Base-by-base conservation (phyloP, 64 coral and sea anemone genomes). In the Catalaphyllia jardinei region DNA sequence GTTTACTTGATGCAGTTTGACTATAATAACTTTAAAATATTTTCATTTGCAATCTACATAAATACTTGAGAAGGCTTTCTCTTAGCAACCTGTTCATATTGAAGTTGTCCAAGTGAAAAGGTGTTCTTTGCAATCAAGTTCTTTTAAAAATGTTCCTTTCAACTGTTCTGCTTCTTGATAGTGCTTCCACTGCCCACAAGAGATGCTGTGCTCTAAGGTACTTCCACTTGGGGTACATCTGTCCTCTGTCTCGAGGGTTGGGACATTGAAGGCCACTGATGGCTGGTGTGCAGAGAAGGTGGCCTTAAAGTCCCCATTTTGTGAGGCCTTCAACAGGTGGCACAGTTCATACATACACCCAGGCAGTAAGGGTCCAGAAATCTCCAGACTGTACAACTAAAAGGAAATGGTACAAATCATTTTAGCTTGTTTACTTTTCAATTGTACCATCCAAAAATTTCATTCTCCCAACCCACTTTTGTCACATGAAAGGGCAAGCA, bases 381-480 rank as follows among this genome's bases (percentile, higher is more conserved):
- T 87, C 11, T 98, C 96, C 31, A 98, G 73, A 87, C 93, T 95
- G 52, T 92, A 87, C 31, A 92, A 74, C 96, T 98, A 79, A 81
- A 92, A 92, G 22, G 54, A 77, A 10, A 78, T 14, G 49, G 18
- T 39, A 57, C 51, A 16, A 24, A 54, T 80, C 0, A 67, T 20
- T 31, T 88, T 55, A 18, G 27, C 0, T 5, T 5, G 4, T 46
- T 46, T 46, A 46, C 42, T 4, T 4, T 46, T 5, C 5, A 46
- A 46, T 6, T 46, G 42, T 46, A 6, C 42, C 42, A 46, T 46
- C 6, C 5, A 5, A 0, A 46, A 46, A 5, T 46, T 46, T 46
- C 42, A 46, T 46, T 46, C 42, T 46, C 42, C 42, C 42, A 46
- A 46, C 42, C 42, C 42, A 46, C 42, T 46, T 6, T 46, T 46